These are phyloP conservation scores for Rhadinocentrus ornatus DNA, from an alignment of 2,797 vertebrate species.

Conservation along the genomic window DNA sequence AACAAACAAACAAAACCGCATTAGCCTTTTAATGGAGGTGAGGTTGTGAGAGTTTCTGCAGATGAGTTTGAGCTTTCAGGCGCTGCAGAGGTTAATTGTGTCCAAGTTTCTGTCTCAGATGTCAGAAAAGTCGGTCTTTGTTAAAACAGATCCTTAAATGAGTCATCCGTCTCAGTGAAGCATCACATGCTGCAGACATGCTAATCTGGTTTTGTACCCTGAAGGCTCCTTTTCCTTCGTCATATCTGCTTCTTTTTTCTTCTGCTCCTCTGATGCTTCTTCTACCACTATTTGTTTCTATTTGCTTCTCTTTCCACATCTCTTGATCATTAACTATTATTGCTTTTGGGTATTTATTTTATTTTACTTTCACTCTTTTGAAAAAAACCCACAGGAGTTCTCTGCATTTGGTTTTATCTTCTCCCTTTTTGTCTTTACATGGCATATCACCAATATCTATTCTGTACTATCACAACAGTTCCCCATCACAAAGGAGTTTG, in stretches of 20 bases:
- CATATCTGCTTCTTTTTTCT: slow-evolving; percentile 2
- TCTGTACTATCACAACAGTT: background rate
- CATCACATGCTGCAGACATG: background rate
- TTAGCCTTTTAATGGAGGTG: slow-evolving; percentile 26
- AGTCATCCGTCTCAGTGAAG: slow-evolving; percentile 13
- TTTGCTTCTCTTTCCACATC: background rate
- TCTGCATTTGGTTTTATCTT: background rate
- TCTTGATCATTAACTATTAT: slow-evolving; percentile 1
- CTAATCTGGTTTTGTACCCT: slow-evolving; percentile 11
- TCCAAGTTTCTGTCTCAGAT: slow-evolving; percentile 35
- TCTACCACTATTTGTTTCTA: background rate
- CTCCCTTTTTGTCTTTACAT: background rate
- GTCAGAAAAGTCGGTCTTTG: slow-evolving; percentile 24
- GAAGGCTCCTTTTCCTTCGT: background rate
- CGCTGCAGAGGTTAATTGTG: slow-evolving; percentile 45
- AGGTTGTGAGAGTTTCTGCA: background rate
- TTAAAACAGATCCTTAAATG: slow-evolving; percentile 38
- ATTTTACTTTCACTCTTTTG: background rate
- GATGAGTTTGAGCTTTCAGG: slow-evolving; percentile 1
- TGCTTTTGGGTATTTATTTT: background rate
- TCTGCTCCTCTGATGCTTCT: background rate
- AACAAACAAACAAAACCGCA: background rate
- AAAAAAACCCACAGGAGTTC: background rate
- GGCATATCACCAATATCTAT: background rate
- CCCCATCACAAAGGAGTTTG: background rate